Percentiles rank a stretch among this genome's conserved stretches.
Conservation (phyloP, 2,113 vertebrate species). For the Hipposideros armiger region DNA sequence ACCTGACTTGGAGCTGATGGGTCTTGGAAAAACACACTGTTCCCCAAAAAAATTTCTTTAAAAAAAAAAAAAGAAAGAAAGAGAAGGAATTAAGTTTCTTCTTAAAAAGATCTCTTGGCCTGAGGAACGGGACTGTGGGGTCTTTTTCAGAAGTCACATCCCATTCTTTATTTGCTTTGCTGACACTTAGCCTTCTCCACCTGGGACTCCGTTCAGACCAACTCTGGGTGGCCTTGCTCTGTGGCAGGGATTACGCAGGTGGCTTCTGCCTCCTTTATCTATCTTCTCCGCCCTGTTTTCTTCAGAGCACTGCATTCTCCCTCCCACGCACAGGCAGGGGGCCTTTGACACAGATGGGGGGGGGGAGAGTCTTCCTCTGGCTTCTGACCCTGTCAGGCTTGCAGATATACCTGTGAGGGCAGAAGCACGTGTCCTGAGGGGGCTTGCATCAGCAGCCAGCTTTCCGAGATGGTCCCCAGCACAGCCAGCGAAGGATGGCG, state of each 20-base stretch:
- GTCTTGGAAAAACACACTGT: no score
- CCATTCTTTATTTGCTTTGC: not conserved
- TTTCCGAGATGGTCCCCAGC: not conserved
- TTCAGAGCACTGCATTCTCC: not conserved
- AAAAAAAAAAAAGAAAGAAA: no score
- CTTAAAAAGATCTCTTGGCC: not conserved
- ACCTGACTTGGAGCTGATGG: no score
- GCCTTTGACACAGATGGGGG: rapidly evolving
- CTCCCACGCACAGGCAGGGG: not conserved
- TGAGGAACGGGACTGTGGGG: not conserved
- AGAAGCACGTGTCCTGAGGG: rapidly evolving
- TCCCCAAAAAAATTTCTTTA: no score
- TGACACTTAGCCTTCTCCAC: not conserved
- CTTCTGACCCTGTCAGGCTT: not conserved
- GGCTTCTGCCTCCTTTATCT: rapidly evolving
- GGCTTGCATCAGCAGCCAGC: no score
- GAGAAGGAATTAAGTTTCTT: not conserved
- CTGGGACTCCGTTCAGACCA: not conserved
- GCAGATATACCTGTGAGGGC: rapidly evolving
- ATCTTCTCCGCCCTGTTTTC: not conserved
- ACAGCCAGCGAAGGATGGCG: not conserved
- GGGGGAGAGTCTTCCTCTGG: not conserved
- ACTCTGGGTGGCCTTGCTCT: no score
- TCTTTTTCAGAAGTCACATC: rapidly evolving
- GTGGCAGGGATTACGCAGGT: rapidly evolving